Evolutionary conservation across 2,888 invertebrate genomes (phyloP), one percentile per base, ranked within the genome.

Genomic region (Pristionchus mayeri): DNA sequence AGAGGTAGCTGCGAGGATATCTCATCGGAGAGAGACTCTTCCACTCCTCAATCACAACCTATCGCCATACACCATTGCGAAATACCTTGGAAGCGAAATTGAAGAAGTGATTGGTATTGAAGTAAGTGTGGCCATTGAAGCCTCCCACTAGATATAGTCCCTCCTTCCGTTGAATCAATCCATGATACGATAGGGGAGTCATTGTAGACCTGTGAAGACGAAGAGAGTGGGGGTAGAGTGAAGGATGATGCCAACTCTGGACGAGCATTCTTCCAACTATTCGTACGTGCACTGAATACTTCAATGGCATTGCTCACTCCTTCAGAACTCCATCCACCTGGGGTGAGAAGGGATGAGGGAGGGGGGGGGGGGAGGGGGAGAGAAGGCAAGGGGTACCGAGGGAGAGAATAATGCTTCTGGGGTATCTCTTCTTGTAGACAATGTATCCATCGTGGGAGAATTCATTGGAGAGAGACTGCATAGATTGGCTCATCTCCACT

Each of bases 91-190:
- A 40, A 6, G 54, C 30, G 57, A 80, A 80, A 37, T 80, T 40
- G 57, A 57, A 80, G 57, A 37, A 57, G n/a, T 57, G 80, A 37
- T 37, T 80, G 57, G 57, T 57, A 37, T 57, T 80, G 80, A 80
- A 80, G 80, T 80, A 80, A 16, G 3, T 27, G 40, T 54, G 40
- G 16, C 80, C 80, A n/a, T 80, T 80, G 57, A 80, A 80, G 37
- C 80, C 80, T 34, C 80, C 80, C 3, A 80, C 24, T 18, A 80
- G 21, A 80, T 80, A 80, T 0, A 80, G 21, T 54, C 80, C 80
- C 24, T 80, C 80, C 27, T 54, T 34, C 57, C 80, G 16, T 27
- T 80, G 80, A 3, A 80, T 57, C 7, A 80, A n/a, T 57, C 57
- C 80, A 30, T 80, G 80, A 34, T 80, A 80, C 24, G 80, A 80